These are phyloP conservation scores for Scolopax mira DNA, from an alignment of 2,113 vertebrate genomes.

Conservation along the genomic window DNA sequence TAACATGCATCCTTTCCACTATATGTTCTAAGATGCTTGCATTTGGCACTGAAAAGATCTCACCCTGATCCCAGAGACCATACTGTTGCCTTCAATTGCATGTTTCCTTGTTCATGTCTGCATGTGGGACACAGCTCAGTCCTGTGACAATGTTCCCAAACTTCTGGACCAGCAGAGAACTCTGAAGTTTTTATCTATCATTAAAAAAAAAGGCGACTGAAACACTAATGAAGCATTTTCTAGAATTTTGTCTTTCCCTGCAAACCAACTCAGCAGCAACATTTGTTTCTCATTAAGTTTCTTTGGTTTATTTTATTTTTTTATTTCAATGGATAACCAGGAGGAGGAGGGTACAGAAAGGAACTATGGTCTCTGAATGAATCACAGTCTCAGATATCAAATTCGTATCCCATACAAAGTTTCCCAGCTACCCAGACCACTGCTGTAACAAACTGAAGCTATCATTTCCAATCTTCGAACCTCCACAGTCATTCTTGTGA, in stretches of 20 bases:
- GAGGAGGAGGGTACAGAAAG: not conserved
- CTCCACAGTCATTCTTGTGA: not conserved
- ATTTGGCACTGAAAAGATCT: not conserved
- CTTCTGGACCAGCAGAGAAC: not conserved
- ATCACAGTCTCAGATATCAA: not conserved
- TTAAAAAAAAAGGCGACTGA: not conserved
- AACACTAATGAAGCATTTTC: not conserved
- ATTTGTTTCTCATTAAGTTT: slow-evolving; percentile 44
- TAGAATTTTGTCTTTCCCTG: not conserved
- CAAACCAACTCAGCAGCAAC: not conserved
- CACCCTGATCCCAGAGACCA: not conserved
- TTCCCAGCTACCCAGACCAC: not conserved
- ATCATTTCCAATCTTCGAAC: not conserved
- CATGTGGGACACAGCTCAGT: not conserved
- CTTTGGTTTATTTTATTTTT: not conserved
- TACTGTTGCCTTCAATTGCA: not conserved
- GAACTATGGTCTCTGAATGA: not conserved
- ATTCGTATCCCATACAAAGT: not conserved
- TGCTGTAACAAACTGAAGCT: not conserved
- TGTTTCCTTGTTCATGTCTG: not conserved
- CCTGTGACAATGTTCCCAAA: not conserved
- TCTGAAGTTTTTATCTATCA: not conserved
- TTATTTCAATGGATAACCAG: not conserved
- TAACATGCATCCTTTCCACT: not conserved
- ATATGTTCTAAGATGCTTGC: not conserved